phyloP scores from a whole-genome alignment of 2,113 vertebrate genomes.

The Reinhardtius hippoglossoides region DNA sequence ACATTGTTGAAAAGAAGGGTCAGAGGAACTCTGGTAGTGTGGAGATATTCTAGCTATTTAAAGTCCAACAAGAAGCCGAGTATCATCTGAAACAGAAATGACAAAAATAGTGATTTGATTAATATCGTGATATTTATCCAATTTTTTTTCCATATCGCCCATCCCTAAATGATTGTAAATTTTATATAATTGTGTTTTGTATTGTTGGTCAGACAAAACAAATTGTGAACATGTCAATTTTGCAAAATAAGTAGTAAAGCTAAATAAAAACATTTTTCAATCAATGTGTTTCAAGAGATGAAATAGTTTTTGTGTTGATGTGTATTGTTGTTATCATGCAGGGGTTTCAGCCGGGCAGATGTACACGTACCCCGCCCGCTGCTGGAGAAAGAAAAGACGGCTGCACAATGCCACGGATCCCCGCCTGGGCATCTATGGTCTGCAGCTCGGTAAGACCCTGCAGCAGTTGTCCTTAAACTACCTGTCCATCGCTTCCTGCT shows the following conservation, averaged over 20 bases:
- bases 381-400: conserved; percentile 96
- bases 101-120: too few species aligned
- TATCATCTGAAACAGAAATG: too few species aligned
- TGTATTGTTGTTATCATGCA: conserved; percentile 52
- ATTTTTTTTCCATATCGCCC: too few species aligned
- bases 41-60: too few species aligned
- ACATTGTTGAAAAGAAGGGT: too few species aligned
- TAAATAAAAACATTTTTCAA: background rate
- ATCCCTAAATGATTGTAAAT: background rate
- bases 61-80: too few species aligned
- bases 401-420: conserved; percentile 91
- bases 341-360: conserved; percentile 93
- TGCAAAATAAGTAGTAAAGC: background rate
- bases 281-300: background rate
- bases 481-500: conserved; percentile 15
- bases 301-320: background rate
- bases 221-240: background rate
- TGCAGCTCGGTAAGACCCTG: conserved; percentile 88
- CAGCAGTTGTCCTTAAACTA: conserved; percentile 17
- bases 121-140: too few species aligned
- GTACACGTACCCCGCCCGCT: conserved; percentile 96
- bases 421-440: conserved; percentile 89
- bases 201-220: background rate
- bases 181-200: background rate
- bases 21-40: too few species aligned